Evolutionary conservation across 2,113 vertebrate species (phyloP), one percentile per base, ranked within the genome.

Genomic region (Proterorhinus semilunaris): DNA sequence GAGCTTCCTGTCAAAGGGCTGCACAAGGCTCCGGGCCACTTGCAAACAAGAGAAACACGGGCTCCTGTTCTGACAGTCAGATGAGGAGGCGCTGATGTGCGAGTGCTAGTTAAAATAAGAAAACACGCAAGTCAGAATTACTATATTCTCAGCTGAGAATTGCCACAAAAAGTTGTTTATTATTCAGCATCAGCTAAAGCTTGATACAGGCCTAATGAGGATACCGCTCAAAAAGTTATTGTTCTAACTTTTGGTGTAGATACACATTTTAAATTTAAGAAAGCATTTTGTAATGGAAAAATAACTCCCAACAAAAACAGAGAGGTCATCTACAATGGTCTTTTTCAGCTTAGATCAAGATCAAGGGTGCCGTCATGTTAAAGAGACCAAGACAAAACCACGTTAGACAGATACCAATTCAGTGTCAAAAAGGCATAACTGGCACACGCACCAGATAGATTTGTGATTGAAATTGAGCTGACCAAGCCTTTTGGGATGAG

Each of bases 1-100:
- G 62, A 6, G 16, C 74, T 92, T 93, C 90, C 91, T 90, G 88
- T 87, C 75, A 48, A 46, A 59, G 51, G 58, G 65, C 66, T 76
- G 52, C 78, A 62, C 69, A 65, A 15, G 52, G 66, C 66, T 67
- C 67, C 49, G 43, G 69, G 72, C 70, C 12, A 72, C 63, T 7
- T 17, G 1, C 21, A 16, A 67, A 62, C 69, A 15, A 42, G 63
- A 52, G 72, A 72, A 76, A 77, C 81, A 79, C 53, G 72, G 74
- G 27, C 66, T 66, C 78, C 42, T 45, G 42, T 45, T 59, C 54
- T 58, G 55, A 36, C 55, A 42, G 58, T 15, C 3, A n/a, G 58
- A 36, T 57, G 10, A 5, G 21, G 54, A 61, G 10, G 42, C 45
- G 49, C 6, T 11, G 11, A 51, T 51, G 49, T 51, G 6, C 5